Base-by-base conservation (phyloP, 53 echinoderm and acorn worm genomes). In the Crossaster papposus region DNA sequence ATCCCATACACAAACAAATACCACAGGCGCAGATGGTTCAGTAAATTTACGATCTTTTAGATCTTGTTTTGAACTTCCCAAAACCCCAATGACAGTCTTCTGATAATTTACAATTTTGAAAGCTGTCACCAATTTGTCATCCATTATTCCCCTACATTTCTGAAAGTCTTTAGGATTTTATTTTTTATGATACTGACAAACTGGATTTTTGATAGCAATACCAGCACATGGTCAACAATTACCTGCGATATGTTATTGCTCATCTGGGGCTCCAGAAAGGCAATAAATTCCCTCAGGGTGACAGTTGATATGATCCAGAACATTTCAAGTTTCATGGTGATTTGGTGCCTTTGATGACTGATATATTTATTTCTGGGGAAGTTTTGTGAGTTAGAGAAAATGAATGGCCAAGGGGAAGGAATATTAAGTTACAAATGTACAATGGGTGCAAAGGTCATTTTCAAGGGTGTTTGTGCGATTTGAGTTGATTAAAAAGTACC, bases 261-360 rank as follows among this genome's bases (percentile, higher is more conserved):
- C 44, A 44, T 1, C 5, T 44, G 44, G 78, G 0, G 51, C 13
- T 51, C 3, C 36, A 7, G 14, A 20, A 30, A 30, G 68, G 28
- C 68, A 68, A 5, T 18, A 14, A n/a, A 29, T 52, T 13, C 26
- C 35, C 62, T 2, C 30, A 24, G 58, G 17, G 14, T 58, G 81
- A 33, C 81, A 62, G 30, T 18, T 58, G 62, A 81, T 34, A 23
- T 31, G 8, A 81, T 81, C 62, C 64, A 81, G 63, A 34, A 30
- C 55, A 23, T 20, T 55, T 22, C 34, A 63, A 58, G 51, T 28
- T 54, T 81, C 35, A 65, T 68, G 68, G 14, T 38, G 82, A 68
- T 68, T 64, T 68, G 0, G 82, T 82, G 63, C 63, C 38, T 68
- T 38, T 68, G 82, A 82, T 26, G 82, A 82, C 68, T 82, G 68